Conservation (phyloP, 2,888 invertebrate species). For the Coleophora flavipennella region DNA sequence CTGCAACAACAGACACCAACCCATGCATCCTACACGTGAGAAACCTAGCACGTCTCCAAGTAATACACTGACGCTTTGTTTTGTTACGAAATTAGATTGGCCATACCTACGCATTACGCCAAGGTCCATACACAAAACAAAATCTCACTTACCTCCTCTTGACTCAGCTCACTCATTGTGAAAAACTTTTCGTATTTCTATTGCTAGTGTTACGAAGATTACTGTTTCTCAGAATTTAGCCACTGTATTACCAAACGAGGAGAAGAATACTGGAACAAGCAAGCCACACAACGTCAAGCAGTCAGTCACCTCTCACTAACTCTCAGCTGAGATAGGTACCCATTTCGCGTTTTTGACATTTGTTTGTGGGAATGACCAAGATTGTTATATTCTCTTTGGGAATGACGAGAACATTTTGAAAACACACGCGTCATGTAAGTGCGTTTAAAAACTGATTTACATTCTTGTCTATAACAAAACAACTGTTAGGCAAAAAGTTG, state of each 20-base stretch:
- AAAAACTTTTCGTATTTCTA: constrained; percentile 26
- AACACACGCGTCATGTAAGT: constrained; percentile 67
- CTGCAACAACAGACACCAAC: constrained; percentile 60
- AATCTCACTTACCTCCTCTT: constrained; percentile 84
- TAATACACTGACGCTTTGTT: constrained; percentile 62
- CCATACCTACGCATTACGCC: constrained; percentile 63
- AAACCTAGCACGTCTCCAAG: constrained; percentile 29
- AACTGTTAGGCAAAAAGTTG: too few species aligned
- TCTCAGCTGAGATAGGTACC: constrained; percentile 54
- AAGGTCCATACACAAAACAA: constrained; percentile 55
- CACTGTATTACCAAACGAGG: constrained; percentile 39
- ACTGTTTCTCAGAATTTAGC: constrained; percentile 42
- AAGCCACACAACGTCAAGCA: constrained; percentile 64
- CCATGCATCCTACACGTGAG: constrained; percentile 39
- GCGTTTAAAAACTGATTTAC: constrained; percentile 5
- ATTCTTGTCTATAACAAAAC: too few species aligned
- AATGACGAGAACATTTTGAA: constrained; percentile 69
- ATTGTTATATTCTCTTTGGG: too few species aligned
- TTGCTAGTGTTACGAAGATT: constrained; percentile 27
- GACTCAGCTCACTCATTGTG: constrained; percentile 87
- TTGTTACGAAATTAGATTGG: constrained; percentile 71
- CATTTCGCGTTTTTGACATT: constrained; percentile 57
- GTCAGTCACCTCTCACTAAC: constrained; percentile 59
- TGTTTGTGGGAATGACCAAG: constrained; percentile 49
- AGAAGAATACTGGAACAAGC: constrained; percentile 42